phyloP scores from a whole-genome alignment of 2,888 invertebrate genomes.

The Incurvaria masculella region DNA sequence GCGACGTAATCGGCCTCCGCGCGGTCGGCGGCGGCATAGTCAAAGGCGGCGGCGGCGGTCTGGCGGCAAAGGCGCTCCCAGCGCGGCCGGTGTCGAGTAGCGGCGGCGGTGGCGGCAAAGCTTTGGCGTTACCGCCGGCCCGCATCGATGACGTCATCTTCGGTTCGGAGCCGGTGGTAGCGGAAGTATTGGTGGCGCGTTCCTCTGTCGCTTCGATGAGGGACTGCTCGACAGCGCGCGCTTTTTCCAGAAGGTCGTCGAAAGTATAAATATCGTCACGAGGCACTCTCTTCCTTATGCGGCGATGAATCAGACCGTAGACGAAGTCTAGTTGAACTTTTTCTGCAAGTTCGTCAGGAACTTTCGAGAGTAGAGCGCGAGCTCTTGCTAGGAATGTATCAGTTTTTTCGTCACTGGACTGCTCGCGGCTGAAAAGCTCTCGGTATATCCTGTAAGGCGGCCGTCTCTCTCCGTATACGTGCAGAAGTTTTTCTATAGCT shows the following conservation, averaged over 20 bases:
- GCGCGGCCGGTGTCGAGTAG: too few species aligned
- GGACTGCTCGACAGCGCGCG: not conserved
- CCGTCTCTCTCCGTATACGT: not conserved
- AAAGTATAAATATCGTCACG: conserved; percentile 2
- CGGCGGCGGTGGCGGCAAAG: too few species aligned
- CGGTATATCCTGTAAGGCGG: not conserved
- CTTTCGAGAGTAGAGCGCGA: conserved; percentile 8
- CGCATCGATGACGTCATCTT: too few species aligned
- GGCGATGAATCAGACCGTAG: conserved; percentile 14
- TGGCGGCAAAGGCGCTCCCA: too few species aligned
- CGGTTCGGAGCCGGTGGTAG: too few species aligned
- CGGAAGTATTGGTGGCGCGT: too few species aligned
- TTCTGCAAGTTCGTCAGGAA: conserved; percentile 1
- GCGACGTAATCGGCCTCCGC: too few species aligned
- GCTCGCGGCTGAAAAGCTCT: not conserved
- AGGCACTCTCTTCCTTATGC: conserved; percentile 12
- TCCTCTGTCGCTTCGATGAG: too few species aligned
- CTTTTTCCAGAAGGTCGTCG: not conserved
- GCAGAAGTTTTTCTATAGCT: not conserved
- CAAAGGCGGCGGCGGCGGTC: too few species aligned
- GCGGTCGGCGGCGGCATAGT: too few species aligned
- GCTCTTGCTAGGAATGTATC: not conserved
- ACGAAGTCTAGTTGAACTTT: conserved; percentile 13
- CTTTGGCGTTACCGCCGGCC: too few species aligned
- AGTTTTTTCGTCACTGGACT: conserved; percentile 1